These are phyloP conservation scores for Dicyrtoma fusca DNA, from an alignment of 2,888 invertebrate species.

Conservation along the genomic window DNA sequence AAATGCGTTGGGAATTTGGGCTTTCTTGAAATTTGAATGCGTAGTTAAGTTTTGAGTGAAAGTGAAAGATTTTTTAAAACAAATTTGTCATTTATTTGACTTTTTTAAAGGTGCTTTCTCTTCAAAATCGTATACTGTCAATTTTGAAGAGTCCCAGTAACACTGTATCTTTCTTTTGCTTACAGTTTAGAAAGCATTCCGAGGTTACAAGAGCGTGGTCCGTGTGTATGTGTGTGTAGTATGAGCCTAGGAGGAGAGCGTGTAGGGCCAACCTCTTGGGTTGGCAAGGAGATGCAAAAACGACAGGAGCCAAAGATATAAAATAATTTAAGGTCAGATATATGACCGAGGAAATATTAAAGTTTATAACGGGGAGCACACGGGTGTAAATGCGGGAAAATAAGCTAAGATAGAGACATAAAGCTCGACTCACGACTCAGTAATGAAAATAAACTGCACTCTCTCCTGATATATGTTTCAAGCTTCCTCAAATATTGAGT, in stretches of 20 bases:
- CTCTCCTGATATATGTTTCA: conserved; percentile 45
- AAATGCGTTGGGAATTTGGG: too few relatives aligned
- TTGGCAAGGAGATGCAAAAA: conserved; percentile 33
- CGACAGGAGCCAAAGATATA: conserved; percentile 40
- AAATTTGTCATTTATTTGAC: too few relatives aligned
- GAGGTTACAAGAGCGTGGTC: too few relatives aligned
- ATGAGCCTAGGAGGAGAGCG: background rate
- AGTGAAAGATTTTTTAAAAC: too few relatives aligned
- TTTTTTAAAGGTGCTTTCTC: too few relatives aligned
- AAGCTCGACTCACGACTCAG: conserved; percentile 48
- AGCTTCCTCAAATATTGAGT: conserved; percentile 46
- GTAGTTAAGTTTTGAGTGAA: too few relatives aligned
- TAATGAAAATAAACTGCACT: conserved; percentile 50
- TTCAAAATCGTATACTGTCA: too few relatives aligned
- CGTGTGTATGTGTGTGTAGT: too few relatives aligned
- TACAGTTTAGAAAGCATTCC: background rate
- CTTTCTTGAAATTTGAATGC: too few relatives aligned
- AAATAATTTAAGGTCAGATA: conserved; percentile 48
- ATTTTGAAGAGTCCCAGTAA: too few relatives aligned
- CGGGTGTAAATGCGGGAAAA: conserved; percentile 40
- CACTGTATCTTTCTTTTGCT: background rate
- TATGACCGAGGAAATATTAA: conserved; percentile 49
- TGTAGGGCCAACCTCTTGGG: conserved; percentile 5
- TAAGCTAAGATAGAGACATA: conserved; percentile 44
- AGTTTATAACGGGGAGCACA: conserved; percentile 42